These are phyloP conservation scores for Rhinolophus ferrumequinum DNA, from an alignment of 2,113 vertebrate species.

Conservation along the genomic window DNA sequence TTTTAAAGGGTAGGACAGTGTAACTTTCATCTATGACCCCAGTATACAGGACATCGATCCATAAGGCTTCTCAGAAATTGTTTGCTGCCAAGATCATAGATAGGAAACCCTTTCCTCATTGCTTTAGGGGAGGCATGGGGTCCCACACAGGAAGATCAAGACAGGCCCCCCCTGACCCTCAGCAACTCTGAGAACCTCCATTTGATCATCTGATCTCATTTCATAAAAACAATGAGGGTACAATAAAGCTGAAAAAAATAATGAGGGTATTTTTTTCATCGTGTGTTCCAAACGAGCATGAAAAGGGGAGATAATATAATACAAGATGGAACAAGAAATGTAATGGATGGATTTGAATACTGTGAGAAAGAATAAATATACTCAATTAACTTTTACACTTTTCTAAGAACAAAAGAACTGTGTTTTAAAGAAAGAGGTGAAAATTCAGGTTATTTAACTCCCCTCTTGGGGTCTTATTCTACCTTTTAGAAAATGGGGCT, in stretches of 20 bases:
- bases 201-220: not conserved
- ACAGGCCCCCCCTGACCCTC: too few relatives aligned
- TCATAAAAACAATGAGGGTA: not conserved
- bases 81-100: not conserved
- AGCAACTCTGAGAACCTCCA: not conserved
- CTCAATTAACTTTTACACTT: not conserved
- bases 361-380: not conserved
- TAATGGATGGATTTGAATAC: not conserved
- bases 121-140: not conserved
- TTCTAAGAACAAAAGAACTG: not conserved
- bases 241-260: not conserved
- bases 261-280: not conserved
- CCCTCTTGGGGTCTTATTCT: not conserved
- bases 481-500: not conserved
- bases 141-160: not conserved
- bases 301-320: not conserved
- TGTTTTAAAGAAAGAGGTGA: constrained; percentile 4
- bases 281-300: not conserved
- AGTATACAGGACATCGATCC: not conserved
- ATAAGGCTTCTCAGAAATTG: not conserved
- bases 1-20: not conserved
- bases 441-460: not conserved
- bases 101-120: not conserved
- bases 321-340: not conserved
- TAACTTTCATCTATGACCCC: not conserved